Conservation (phyloP, 2,888 invertebrate genomes). For the Scelioninae gen. 1 region DNA sequence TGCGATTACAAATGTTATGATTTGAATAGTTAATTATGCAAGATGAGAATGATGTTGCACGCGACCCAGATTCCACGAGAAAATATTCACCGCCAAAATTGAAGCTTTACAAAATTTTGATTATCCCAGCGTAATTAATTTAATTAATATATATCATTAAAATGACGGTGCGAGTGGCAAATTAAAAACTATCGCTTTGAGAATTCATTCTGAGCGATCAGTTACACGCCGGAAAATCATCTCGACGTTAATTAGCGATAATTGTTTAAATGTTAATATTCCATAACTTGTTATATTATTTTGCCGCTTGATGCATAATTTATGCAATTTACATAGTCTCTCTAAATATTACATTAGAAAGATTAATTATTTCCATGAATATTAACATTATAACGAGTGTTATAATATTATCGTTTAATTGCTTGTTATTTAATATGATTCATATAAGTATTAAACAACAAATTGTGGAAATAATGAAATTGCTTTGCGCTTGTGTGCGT, state of each 20-base stretch:
- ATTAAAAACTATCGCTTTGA: neutral
- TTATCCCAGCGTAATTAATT: constrained; percentile 3
- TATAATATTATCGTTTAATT: neutral
- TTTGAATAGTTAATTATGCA: constrained; percentile 1
- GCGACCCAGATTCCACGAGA: neutral
- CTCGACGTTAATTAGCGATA: constrained; percentile 3
- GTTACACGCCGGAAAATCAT: neutral
- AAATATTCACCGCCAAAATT: neutral
- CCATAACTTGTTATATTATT: neutral
- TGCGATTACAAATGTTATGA: neutral
- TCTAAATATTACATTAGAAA: constrained; percentile 1
- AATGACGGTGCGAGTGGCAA: neutral
- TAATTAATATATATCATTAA: constrained; percentile 11
- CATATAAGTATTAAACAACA: neutral
- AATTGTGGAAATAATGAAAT: too few relatives aligned
- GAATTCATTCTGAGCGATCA: neutral
- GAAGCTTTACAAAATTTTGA: neutral
- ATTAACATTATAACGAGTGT: neutral
- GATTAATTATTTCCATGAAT: constrained; percentile 2
- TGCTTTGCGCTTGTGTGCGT: too few relatives aligned
- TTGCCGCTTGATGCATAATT: neutral
- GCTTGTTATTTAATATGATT: neutral
- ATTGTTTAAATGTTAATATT: constrained; percentile 6
- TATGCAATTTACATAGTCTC: neutral
- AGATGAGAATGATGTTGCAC: neutral